Base-by-base conservation (phyloP, 2,113 vertebrate species). In the Ptilonorhynchus violaceus region DNA sequence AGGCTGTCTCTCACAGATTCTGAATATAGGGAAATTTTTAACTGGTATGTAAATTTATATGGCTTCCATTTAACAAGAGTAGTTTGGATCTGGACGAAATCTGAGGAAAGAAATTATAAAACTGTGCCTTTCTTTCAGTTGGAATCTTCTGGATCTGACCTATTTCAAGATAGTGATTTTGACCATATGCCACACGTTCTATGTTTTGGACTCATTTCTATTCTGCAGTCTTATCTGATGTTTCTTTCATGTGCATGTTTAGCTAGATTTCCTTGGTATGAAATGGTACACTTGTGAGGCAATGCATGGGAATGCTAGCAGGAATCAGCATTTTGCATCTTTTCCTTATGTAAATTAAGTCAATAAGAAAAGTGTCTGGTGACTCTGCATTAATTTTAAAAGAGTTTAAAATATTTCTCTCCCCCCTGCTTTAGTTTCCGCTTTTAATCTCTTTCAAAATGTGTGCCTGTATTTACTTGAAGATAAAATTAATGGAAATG, bases 401-500 rank as follows among this genome's bases (percentile, higher is more conserved):
- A 53, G 15, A 7, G 0, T 39, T 49, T 60, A 23, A 92, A 60
- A 72, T 47, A 19, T 50, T 68, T 56, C 3, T 67, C 22, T 31
- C 21, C 6, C 6, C 3, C 2, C 9, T 23, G 3, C 13, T n/a
- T 62, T 46, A 44, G 6, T 53, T 93, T 79, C 25, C 6, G 33
- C 13, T 37, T 77, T n/a, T 44, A 39, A 56, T 50, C 50, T 52
- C 33, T 84, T 78, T 69, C 47, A 41, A 67, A 91, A 59, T 15
- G 1, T 12, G 9, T 62, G 5, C 23, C 7, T 66, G 11, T 21
- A 59, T 66, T 74, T 66, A 24, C 27, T 21, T 47, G 21, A 70
- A 63, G 82, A 37, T 3, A 3, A 2, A n/a, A 78, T 25, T 52
- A 49, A n/a, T 6, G 23, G 11, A 35, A 86, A 13, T 0, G 6